Base-by-base conservation (phyloP, 2,888 invertebrate species). In the Lottia scabra region DNA sequence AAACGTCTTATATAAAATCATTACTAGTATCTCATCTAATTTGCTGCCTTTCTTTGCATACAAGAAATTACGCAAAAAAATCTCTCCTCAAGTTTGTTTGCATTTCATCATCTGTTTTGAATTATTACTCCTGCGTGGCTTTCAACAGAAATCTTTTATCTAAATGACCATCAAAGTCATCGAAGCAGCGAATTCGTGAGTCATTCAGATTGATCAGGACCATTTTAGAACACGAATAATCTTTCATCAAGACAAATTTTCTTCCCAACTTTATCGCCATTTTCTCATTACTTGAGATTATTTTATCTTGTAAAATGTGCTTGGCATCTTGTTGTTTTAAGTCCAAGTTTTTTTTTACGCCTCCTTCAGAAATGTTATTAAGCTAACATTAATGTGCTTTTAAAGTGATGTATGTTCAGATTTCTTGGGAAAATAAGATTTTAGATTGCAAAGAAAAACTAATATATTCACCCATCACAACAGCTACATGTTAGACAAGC, bases 151-250 rank as follows among this genome's bases (percentile, higher is more conserved):
- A 8, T 19, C 56, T 13, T 56, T 56, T 56, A 56, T 56, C 56
- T 23, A 56, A 56, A 56, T 56, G 56, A 56, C 56, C 56, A 56
- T 56, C 56, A 56, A 56, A 56, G 19, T 56, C 56, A 56, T 10
- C 23, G 19, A 56, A 56, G 56, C 56, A 56, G 13, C 23, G 56
- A 19, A 23, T 19, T 56, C 56, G 15, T 56, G 56, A 56, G 56
- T 56, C 56, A 56, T 23, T 23, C 19, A 19, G 23, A 56, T 56
- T 56, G 56, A 56, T 56, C 56, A 19, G 19, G 23, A 23, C 19
- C 10, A 23, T 8, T 56, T 23, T 10, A 19, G 23, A 23, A 6
- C 56, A 56, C 56, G 56, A 13, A 19, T 56, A 19, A 56, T 56
- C 23, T 23, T 23, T 19, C 56, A 56, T 56, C 23, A 23, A 19